Evolutionary conservation across 2,113 vertebrate genomes (phyloP), one percentile per base, ranked within the genome.

Genomic region (Gallinago undulata): DNA sequence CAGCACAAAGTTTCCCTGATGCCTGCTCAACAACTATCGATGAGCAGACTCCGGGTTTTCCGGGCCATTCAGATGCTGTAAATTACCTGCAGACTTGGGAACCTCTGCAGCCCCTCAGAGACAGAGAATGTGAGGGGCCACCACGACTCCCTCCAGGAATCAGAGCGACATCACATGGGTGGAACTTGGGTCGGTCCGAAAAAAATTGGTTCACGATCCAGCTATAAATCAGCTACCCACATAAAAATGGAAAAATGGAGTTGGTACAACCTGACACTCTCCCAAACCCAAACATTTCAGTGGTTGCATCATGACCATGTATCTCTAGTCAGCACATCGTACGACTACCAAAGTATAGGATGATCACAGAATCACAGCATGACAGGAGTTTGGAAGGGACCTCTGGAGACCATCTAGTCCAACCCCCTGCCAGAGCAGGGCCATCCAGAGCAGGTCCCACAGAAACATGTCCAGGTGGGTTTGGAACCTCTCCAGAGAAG

Each of bases 111-210:
- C 8, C 55, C 30, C 77, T 70, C 21, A 13, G 48, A 85, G 37
- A 83, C 2, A 3, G 28, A 64, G 41, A 67, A 41, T 0, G 0
- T 39, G 12, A 73, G 23, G 50, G 27, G 83, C 19, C 19, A 50
- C 14, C 7, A 11, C 10, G n/a, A 47, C 3, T 91, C 64, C 53
- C 31, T 81, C n/a, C 3, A 63, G 12, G 19, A 59, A 87, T 4
- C 12, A n/a, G 25, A 11, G 41, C 80, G 41, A 59, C 1, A 33
- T 25, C 9, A 1, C 24, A 37, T 17, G 14, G 9, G 25, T n/a
- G 50, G 89, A 45, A 78, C 7, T 24, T 67, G 2, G 11, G 9
- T 55, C 41, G 8, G 16, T 70, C 47, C 68, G 51, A 85, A 87
- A 17, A 57, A 91, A 90, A 92, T 41, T 62, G 43, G 45, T 41